Conservation (phyloP, 2,888 invertebrate species). For the Xestia c-nigrum region DNA sequence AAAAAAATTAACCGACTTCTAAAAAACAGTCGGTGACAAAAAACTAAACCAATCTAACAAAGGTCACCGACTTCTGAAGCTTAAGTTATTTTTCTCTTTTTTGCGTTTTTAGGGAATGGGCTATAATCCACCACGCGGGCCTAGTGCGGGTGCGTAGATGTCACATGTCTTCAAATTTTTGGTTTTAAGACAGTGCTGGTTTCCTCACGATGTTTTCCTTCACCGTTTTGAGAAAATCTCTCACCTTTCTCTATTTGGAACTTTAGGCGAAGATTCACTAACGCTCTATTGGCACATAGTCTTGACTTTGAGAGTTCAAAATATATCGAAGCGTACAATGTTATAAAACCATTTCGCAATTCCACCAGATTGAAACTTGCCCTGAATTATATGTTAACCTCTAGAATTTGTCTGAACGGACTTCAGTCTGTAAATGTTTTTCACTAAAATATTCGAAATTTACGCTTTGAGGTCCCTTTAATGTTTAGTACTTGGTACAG, state of each 20-base stretch:
- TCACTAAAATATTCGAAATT: slow-evolving; percentile 16
- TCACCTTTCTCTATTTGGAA: background rate
- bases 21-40: too few relatives aligned
- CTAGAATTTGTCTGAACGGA: background rate
- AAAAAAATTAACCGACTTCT: too few relatives aligned
- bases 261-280: background rate
- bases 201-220: too few relatives aligned
- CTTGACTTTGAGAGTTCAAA: background rate
- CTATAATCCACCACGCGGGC: too few relatives aligned
- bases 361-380: background rate
- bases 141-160: too few relatives aligned
- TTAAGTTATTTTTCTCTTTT: too few relatives aligned
- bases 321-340: background rate
- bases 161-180: too few relatives aligned
- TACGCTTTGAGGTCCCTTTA: slow-evolving; percentile 15
- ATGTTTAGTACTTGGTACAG: background rate
- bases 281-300: background rate
- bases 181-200: too few relatives aligned
- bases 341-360: background rate
- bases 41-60: too few relatives aligned
- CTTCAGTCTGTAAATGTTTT: slow-evolving; percentile 13
- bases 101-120: too few relatives aligned
- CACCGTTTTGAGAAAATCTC: too few relatives aligned
- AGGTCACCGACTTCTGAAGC: too few relatives aligned
- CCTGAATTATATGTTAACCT: background rate